Conservation (phyloP, 2,113 vertebrate genomes). For the Campylomormyrus numenius region DNA sequence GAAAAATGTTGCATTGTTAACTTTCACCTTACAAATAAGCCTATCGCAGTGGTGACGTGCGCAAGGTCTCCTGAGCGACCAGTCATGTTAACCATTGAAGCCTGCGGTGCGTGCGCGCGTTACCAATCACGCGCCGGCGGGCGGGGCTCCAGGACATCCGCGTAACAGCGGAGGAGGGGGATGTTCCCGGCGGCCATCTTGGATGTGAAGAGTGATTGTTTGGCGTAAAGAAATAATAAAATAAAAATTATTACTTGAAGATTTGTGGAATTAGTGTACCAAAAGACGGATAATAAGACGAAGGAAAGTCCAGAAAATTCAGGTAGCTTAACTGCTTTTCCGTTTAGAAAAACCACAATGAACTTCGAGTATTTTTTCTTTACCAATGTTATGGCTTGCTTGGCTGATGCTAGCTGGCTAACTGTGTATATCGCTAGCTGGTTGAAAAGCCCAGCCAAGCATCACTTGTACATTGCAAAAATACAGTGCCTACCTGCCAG, state of each 20-base stretch:
- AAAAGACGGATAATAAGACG: constrained; percentile 31
- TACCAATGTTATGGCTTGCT: constrained; percentile 14
- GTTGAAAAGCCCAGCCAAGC: background rate
- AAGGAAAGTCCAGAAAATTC: constrained; percentile 44
- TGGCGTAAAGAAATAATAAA: constrained; percentile 61
- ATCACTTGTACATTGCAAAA: background rate
- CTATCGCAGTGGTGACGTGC: constrained; percentile 42
- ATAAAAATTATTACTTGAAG: constrained; percentile 41
- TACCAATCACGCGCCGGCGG: constrained; percentile 19
- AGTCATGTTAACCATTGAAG: constrained; percentile 21
- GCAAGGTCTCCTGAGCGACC: constrained; percentile 20
- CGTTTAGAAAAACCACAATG: constrained; percentile 8
- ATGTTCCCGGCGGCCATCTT: constrained; percentile 72
- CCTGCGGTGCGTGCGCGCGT: background rate
- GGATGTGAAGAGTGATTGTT: constrained; percentile 68
- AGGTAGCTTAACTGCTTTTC: constrained; percentile 46
- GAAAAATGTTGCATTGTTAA: constrained; percentile 36
- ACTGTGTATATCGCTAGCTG: background rate
- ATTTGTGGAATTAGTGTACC: constrained; percentile 27
- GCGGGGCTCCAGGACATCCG: constrained; percentile 40
- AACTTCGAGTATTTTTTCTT: constrained; percentile 8
- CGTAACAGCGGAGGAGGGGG: constrained; percentile 49
- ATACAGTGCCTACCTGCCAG: background rate
- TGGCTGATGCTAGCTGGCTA: constrained; percentile 10
- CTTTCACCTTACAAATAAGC: constrained; percentile 52